Evolutionary conservation across 2,797 vertebrate genomes (phyloP).

Genomic region (Chaetophractus vellerosus): DNA sequence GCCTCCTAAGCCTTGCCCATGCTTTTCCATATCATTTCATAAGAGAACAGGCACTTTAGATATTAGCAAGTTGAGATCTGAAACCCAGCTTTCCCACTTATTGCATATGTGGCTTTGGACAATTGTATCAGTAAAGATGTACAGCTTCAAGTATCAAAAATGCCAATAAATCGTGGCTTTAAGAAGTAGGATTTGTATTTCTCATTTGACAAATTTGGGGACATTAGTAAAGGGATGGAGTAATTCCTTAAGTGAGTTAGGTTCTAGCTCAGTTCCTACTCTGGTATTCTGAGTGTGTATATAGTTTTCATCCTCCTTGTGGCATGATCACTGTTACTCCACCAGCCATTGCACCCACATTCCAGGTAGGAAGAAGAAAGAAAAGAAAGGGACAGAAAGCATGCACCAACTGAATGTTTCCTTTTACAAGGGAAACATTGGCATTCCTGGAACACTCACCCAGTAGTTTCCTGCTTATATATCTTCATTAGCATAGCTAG

Average conservation of each 20-base stretch:
- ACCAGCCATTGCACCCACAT: background rate
- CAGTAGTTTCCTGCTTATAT: background rate
- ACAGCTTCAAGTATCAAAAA: background rate
- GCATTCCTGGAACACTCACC: background rate
- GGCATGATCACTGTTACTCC: background rate
- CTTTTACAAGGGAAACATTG: background rate
- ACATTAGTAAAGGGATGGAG: background rate
- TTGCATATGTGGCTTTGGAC: background rate
- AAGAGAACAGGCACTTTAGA: background rate
- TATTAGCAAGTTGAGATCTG: background rate
- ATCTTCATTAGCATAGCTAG: background rate
- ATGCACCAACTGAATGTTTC: background rate
- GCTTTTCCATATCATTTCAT: background rate
- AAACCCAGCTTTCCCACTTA: background rate
- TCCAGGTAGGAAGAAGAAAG: background rate
- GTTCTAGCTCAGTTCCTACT: background rate
- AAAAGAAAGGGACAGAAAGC: background rate
- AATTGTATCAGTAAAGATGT: background rate
- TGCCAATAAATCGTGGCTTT: background rate
- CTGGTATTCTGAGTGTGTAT: too few species aligned
- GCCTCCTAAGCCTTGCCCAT: background rate
- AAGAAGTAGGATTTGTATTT: background rate
- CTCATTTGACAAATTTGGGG: background rate
- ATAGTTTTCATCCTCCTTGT: background rate
- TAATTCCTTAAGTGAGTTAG: background rate